phyloP scores from a whole-genome alignment of 2,113 vertebrate genomes.

The Catharus minimus region DNA sequence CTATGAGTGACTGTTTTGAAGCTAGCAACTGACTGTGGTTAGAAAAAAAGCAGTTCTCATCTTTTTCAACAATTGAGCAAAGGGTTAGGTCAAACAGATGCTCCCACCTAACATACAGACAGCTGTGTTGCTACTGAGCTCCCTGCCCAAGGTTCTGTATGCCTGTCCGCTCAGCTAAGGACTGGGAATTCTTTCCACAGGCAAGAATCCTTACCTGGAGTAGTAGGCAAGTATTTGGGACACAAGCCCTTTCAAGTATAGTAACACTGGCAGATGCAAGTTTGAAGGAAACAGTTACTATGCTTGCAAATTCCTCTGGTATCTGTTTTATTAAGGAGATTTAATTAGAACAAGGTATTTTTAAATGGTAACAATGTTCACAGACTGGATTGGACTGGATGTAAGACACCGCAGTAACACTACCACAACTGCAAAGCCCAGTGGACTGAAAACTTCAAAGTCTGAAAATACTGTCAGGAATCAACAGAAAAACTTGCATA shows the following conservation, averaged over 20 bases:
- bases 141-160: not conserved
- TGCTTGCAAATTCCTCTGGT: not conserved
- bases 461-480: not conserved
- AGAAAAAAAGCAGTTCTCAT: not conserved
- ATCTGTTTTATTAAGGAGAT: not conserved
- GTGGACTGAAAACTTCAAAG: not conserved
- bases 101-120: not conserved
- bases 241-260: not conserved
- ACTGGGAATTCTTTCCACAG: not conserved
- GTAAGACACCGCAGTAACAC: fast-evolving
- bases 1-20: not conserved
- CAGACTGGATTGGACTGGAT: not conserved
- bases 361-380: not conserved
- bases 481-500: not conserved
- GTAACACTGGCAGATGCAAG: not conserved
- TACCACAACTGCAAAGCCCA: no score
- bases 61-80: not conserved
- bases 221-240: not conserved
- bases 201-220: not conserved
- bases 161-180: not conserved
- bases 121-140: not conserved
- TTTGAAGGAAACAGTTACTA: not conserved
- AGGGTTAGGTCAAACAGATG: not conserved
- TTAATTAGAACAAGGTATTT: not conserved
- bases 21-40: not conserved